These are phyloP conservation scores for Hyperoplus immaculatus DNA, from an alignment of 2,797 vertebrate species.

Conservation along the genomic window DNA sequence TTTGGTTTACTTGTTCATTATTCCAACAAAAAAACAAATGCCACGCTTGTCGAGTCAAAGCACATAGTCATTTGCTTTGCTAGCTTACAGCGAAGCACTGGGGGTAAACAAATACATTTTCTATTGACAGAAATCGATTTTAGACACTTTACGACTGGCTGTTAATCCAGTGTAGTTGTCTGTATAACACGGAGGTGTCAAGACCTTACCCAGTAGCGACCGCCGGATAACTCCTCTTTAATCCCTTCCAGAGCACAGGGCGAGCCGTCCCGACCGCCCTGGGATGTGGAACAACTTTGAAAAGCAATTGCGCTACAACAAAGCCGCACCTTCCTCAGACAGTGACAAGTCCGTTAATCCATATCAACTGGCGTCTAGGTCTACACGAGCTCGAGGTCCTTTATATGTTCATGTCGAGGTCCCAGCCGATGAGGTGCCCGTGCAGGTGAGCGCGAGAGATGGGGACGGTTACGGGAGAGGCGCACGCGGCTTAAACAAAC, in stretches of 20 bases:
- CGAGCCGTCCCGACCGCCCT: constrained; percentile 48
- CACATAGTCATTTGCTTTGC: neutral
- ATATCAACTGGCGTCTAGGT: constrained; percentile 6
- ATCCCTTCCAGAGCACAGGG: constrained; percentile 65
- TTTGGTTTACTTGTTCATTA: neutral
- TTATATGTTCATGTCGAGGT: neutral
- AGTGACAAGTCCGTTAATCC: constrained; percentile 57
- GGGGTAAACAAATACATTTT: constrained; percentile 16
- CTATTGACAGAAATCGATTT: constrained; percentile 27
- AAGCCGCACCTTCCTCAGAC: constrained; percentile 39
- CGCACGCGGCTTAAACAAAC: constrained; percentile 43
- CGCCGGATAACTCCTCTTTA: constrained; percentile 41
- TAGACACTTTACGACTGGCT: neutral
- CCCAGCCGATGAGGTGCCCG: constrained; percentile 24
- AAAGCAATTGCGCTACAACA: constrained; percentile 26
- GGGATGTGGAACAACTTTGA: constrained; percentile 57
- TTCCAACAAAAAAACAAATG: neutral
- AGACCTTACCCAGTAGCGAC: constrained; percentile 66
- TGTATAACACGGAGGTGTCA: constrained; percentile 22
- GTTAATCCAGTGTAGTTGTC: constrained; percentile 1
- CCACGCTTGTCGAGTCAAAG: neutral
- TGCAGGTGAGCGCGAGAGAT: constrained; percentile 70
- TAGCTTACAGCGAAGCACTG: neutral
- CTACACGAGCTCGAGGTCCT: constrained; percentile 1
- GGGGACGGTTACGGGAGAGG: constrained; percentile 22